A percentile compares a stretch with the other conserved stretches of the same genome.
Evolutionary conservation across 2,888 invertebrate species (phyloP).

Genomic region (Agrotis puta): DNA sequence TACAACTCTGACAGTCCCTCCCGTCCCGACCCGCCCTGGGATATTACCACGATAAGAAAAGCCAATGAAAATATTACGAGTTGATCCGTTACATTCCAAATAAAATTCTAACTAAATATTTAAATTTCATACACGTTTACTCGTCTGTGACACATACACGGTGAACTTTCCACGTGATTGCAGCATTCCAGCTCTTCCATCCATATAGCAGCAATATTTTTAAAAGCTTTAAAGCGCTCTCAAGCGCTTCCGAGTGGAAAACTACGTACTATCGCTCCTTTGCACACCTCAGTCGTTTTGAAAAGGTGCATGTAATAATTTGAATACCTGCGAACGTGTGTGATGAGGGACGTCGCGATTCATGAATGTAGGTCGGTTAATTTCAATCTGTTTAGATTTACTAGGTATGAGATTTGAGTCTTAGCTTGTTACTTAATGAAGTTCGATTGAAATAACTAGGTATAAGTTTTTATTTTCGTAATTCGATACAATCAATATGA

Average conservation of each 20-base stretch:
- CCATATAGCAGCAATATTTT: slow-evolving; percentile 14
- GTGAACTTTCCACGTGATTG: slow-evolving; percentile 16
- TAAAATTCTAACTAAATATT: background rate
- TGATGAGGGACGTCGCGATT: background rate
- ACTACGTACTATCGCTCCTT: slow-evolving; percentile 25
- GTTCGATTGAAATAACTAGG: background rate
- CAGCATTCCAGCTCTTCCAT: slow-evolving; percentile 25
- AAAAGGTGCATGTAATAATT: slow-evolving; percentile 23
- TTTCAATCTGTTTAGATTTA: background rate
- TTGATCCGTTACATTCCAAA: background rate
- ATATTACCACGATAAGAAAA: too few relatives aligned
- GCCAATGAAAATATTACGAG: background rate
- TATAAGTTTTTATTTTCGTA: background rate
- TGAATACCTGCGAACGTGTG: slow-evolving; percentile 3
- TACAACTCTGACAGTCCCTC: too few relatives aligned
- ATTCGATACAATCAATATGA: background rate
- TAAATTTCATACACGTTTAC: background rate
- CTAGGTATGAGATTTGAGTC: too few relatives aligned
- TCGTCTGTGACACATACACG: background rate
- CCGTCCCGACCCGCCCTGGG: too few relatives aligned
- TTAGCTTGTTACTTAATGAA: background rate
- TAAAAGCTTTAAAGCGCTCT: slow-evolving; percentile 21
- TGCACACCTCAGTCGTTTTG: slow-evolving; percentile 25
- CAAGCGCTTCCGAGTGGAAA: slow-evolving; percentile 19
- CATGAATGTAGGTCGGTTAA: slow-evolving; percentile 1